phyloP scores from a whole-genome alignment of 2,888 invertebrate species.

The Drosophila maculinotata region DNA sequence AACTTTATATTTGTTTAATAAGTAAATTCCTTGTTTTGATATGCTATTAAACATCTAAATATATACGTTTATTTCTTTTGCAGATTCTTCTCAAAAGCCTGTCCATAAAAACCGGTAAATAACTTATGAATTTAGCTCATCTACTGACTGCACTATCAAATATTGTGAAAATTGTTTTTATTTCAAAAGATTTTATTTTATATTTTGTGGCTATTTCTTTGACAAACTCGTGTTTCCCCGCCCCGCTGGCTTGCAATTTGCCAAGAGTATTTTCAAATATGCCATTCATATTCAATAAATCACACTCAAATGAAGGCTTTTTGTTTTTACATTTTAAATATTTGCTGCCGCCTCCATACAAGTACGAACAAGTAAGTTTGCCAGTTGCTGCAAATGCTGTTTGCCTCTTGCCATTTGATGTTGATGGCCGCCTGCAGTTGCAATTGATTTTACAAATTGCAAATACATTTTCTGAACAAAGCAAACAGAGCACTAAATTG shows the following conservation, averaged over 20 bases:
- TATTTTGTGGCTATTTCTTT: background rate
- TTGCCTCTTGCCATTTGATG: conserved; percentile 25
- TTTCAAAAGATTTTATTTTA: conserved; percentile 15
- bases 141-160: conserved; percentile 1
- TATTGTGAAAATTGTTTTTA: conserved; percentile 17
- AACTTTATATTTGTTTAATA: background rate
- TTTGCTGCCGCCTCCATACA: conserved; percentile 24
- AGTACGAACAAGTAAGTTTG: background rate
- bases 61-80: conserved; percentile 15
- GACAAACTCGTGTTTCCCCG: background rate
- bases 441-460: conserved; percentile 73
- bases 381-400: conserved; percentile 25
- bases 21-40: background rate
- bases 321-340: conserved; percentile 57
- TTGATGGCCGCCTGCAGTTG: conserved; percentile 37
- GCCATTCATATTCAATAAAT: conserved; percentile 61
- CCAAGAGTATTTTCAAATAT: conserved; percentile 46
- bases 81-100: conserved; percentile 17
- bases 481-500: conserved; percentile 38
- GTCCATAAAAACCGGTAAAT: conserved; percentile 42
- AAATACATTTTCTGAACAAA: conserved; percentile 58
- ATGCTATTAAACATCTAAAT: conserved; percentile 3
- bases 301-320: conserved; percentile 54
- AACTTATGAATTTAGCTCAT: conserved; percentile 24
- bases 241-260: conserved; percentile 49